phyloP scores from a whole-genome alignment of 2,113 vertebrate genomes.

The Chinchilla lanigera region DNA sequence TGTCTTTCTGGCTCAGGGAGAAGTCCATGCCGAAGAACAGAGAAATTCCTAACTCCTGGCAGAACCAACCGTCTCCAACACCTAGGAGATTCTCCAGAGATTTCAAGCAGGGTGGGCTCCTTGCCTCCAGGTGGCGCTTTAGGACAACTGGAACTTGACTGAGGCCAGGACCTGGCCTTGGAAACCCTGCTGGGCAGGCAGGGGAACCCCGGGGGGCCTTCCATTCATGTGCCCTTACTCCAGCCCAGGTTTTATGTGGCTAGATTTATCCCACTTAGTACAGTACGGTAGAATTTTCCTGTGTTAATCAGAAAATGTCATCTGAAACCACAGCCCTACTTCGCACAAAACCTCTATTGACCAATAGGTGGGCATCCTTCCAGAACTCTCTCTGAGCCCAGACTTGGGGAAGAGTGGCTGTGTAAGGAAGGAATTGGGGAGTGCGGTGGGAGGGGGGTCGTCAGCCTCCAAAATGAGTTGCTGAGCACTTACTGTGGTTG shows the following conservation, averaged over 20 bases:
- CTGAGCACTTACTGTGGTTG: neutral
- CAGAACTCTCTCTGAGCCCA: neutral
- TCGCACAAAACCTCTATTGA: neutral
- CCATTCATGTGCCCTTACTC: fast-evolving
- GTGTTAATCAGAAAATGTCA: neutral
- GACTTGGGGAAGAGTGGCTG: neutral
- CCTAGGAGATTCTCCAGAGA: too few species aligned
- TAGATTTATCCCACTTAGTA: neutral
- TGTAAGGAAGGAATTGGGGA: neutral
- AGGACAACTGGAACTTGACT: fast-evolving
- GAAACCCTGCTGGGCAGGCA: fast-evolving
- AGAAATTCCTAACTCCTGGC: neutral
- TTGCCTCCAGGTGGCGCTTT: neutral
- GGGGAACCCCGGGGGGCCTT: fast-evolving
- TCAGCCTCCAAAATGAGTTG: fast-evolving
- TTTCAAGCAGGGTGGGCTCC: fast-evolving
- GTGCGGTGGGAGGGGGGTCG: fast-evolving
- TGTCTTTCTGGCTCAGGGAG: neutral
- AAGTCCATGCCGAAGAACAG: neutral
- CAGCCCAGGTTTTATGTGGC: neutral
- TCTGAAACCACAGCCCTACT: neutral
- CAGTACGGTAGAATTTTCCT: neutral
- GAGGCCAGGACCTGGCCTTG: fast-evolving
- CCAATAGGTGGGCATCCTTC: neutral
- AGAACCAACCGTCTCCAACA: fast-evolving